Evolutionary conservation across 2,113 vertebrate species (phyloP).

Genomic region (Engystomops pustulosus): DNA sequence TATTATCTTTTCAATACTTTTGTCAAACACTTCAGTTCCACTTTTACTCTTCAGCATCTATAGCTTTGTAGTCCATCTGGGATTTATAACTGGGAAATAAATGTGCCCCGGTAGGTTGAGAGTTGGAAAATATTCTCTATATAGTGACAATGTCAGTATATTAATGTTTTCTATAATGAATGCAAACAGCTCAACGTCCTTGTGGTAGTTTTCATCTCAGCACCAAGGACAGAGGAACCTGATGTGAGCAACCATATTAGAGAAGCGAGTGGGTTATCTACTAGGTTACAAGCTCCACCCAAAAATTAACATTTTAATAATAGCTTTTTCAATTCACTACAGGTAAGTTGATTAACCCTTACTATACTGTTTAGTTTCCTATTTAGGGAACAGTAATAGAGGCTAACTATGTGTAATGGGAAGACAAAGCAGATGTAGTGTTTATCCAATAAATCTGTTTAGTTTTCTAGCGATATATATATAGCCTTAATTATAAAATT

Average conservation of each 20-base stretch:
- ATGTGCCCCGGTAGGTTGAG: neutral
- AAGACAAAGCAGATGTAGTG: too few relatives aligned
- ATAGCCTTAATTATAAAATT: too few relatives aligned
- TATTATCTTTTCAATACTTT: neutral
- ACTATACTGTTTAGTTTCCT: too few relatives aligned
- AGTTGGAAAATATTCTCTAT: neutral
- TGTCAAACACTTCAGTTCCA: neutral
- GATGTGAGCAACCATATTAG: neutral
- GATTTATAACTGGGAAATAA: neutral
- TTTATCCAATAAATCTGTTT: too few relatives aligned
- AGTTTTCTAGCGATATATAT: too few relatives aligned
- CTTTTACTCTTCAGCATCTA: neutral
- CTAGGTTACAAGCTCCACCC: neutral
- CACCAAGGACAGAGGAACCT: slow-evolving; percentile 4
- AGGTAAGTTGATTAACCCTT: too few relatives aligned
- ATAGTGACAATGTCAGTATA: neutral
- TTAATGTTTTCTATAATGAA: neutral
- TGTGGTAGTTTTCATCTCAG: neutral
- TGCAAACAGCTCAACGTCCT: neutral
- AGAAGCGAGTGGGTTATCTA: neutral
- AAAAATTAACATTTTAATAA: neutral
- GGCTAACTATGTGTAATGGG: too few relatives aligned
- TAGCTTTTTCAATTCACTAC: too few relatives aligned
- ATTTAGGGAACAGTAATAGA: too few relatives aligned
- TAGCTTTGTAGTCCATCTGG: neutral